Percentiles rank a stretch among this genome's conserved stretches.
These are phyloP conservation scores for Festucalex cinctus DNA, from an alignment of 2,113 vertebrate species.

Conservation along the genomic window DNA sequence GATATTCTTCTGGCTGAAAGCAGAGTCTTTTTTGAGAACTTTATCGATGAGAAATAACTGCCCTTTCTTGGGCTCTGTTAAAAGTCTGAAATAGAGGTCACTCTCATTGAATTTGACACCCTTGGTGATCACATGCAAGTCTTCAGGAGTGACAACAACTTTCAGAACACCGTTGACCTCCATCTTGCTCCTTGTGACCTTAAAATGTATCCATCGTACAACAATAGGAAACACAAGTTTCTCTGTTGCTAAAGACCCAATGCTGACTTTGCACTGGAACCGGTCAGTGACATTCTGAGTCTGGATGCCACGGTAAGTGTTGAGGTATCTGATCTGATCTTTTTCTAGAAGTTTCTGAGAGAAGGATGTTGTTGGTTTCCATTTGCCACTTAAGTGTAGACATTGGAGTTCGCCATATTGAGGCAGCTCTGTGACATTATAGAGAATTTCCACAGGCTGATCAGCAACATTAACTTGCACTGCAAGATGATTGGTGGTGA, in stretches of 20 bases:
- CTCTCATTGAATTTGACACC: conserved; percentile 68
- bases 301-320: conserved; percentile 74
- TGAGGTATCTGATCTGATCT: conserved; percentile 72
- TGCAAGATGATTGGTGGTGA: conserved; percentile 73
- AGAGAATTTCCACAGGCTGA: conserved; percentile 71
- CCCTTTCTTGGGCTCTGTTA: conserved; percentile 78
- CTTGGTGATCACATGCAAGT: conserved; percentile 72
- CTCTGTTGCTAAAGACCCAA: conserved; percentile 62
- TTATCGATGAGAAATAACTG: conserved; percentile 69
- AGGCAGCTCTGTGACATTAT: conserved; percentile 71
- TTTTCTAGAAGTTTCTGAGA: conserved; percentile 75
- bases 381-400: conserved; percentile 66
- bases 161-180: conserved; percentile 69
- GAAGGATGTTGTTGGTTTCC: conserved; percentile 76
- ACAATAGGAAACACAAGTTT: conserved; percentile 70
- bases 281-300: conserved; percentile 68
- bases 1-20: conserved; percentile 82
- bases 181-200: conserved; percentile 73
- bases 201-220: conserved; percentile 78
- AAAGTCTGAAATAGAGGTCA: conserved; percentile 74
- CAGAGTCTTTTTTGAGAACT: conserved; percentile 69
- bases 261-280: conserved; percentile 78
- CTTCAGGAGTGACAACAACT: conserved; percentile 66
- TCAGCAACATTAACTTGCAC: conserved; percentile 71
- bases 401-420: conserved; percentile 78